Percentiles rank a stretch among this genome's conserved stretches.
These are phyloP conservation scores for Dasysyrphus tricinctus DNA, from an alignment of 2,888 invertebrate genomes.

Conservation along the genomic window DNA sequence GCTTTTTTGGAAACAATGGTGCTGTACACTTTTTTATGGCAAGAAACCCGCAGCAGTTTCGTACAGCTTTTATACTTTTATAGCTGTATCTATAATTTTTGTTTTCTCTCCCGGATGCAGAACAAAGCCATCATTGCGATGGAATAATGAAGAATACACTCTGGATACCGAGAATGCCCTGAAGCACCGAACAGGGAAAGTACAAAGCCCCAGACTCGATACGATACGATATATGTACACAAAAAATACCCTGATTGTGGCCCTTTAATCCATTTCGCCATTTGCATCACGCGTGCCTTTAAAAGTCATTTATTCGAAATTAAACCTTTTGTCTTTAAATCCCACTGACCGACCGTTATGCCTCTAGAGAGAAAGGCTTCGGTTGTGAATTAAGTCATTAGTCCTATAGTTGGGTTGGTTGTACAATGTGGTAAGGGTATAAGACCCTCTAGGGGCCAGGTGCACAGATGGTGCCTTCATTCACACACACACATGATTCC, in stretches of 20 bases:
- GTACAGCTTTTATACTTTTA: not conserved
- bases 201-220: conserved; percentile 17
- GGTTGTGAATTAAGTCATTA: conserved; percentile 72
- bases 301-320: conserved; percentile 73
- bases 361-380: conserved; percentile 47
- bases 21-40: conserved; percentile 30
- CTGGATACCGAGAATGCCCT: conserved; percentile 7
- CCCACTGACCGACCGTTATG: conserved; percentile 38
- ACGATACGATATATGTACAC: not conserved
- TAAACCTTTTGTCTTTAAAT: conserved; percentile 71
- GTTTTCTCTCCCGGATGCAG: conserved; percentile 22
- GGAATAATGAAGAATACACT: conserved; percentile 40
- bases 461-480: conserved; percentile 46
- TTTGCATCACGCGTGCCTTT: conserved; percentile 54
- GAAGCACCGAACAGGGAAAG: not conserved
- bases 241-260: conserved; percentile 17
- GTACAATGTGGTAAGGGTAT: not conserved
- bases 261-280: conserved; percentile 48
- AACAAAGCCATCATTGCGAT: conserved; percentile 53
- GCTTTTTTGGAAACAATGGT: conserved; percentile 28
- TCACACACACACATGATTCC: conserved; percentile 54
- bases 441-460: conserved; percentile 1
- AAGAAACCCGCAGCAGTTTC: conserved; percentile 23
- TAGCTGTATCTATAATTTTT: not conserved
- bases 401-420: conserved; percentile 32